Base-by-base conservation (phyloP, 2,797 vertebrate genomes). In the Oophaga sylvatica region DNA sequence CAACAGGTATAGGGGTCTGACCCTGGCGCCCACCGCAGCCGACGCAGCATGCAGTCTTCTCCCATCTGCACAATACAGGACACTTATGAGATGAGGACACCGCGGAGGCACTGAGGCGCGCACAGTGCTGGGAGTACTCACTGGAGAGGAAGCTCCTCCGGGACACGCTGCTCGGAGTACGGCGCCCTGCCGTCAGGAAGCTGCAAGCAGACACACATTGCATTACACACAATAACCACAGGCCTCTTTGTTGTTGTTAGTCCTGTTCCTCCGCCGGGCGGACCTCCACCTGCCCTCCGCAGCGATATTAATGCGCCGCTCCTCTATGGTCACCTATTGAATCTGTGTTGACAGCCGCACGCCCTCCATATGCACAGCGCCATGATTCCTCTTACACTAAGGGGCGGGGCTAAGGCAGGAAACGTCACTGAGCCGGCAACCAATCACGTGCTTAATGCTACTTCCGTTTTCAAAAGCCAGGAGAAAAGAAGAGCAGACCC, bases 1-100 rank as follows among this genome's bases (percentile, higher is more conserved):
- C 17, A 99, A 91, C 48, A 99, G 7, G 1, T 96, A 94, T 84
- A 98, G 87, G 0, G 96, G 95, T 22, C 96, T 95, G 45, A 96
- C 87, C 12, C 95, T 95, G 82, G 94, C 91, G 53, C 83, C 88
- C 59, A 90, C 81, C 0, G 93, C 90, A 48, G 90, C 63, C 0
- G 94, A 83, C 80, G 94, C 93, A 41, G 95, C 93, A 68, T 96
- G 94, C 13, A 95, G 16, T 87, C 90, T 93, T 89, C 92, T 94
- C 91, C 91, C 87, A 90, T 90, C 95, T 96, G 92, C 1, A 92
- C 89, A 22, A 83, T 10, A 79, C 22, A 82, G 12, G 22, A 81
- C 22, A 65, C 15, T 29, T 48, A n/a, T 77, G 45, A 77, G 2
- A 57, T 0, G 6, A 9, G 26, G 9, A 29, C 13, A 57, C 10